Evolutionary conservation across 1,140 invertebrate species (phyloP).

Genomic region (Oncopodura yosiiana): DNA sequence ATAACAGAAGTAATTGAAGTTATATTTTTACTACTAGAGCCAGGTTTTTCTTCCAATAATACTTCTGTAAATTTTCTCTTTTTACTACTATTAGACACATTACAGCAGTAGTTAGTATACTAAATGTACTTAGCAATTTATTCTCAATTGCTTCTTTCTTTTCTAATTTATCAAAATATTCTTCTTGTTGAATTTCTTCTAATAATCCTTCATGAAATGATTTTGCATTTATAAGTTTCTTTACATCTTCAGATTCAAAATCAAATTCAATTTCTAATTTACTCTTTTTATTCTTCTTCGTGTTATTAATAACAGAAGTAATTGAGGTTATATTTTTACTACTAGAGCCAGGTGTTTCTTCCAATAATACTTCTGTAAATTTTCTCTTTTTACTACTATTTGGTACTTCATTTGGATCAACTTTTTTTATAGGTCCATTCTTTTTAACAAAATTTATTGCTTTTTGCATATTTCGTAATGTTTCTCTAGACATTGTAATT

Average conservation of each 20-base stretch:
- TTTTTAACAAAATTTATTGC: slow-evolving; percentile 56
- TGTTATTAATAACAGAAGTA: neutral
- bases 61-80: neutral
- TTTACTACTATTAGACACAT: no score
- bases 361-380: neutral
- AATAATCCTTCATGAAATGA: slow-evolving; percentile 65
- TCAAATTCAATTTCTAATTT: slow-evolving; percentile 32
- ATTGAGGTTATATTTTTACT: neutral
- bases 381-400: slow-evolving; percentile 34
- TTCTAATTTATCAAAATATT: slow-evolving; percentile 73
- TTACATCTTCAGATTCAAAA: slow-evolving; percentile 52
- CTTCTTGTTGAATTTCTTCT: slow-evolving; percentile 51
- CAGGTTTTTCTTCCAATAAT: neutral
- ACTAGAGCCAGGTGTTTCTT: neutral
- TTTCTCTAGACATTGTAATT: slow-evolving; percentile 13
- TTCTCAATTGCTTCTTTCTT: slow-evolving; percentile 54
- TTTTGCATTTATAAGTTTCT: slow-evolving; percentile 65
- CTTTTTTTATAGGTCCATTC: slow-evolving; percentile 54
- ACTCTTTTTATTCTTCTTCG: slow-evolving; percentile 46
- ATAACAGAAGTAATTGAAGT: neutral
- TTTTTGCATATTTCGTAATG: slow-evolving; percentile 36
- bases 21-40: neutral
- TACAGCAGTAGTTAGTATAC: slow-evolving; percentile 76
- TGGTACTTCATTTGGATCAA: slow-evolving; percentile 58
- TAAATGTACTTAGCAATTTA: slow-evolving; percentile 53